Conservation (phyloP, 1,140 invertebrate species). For the Drosophila lini region DNA sequence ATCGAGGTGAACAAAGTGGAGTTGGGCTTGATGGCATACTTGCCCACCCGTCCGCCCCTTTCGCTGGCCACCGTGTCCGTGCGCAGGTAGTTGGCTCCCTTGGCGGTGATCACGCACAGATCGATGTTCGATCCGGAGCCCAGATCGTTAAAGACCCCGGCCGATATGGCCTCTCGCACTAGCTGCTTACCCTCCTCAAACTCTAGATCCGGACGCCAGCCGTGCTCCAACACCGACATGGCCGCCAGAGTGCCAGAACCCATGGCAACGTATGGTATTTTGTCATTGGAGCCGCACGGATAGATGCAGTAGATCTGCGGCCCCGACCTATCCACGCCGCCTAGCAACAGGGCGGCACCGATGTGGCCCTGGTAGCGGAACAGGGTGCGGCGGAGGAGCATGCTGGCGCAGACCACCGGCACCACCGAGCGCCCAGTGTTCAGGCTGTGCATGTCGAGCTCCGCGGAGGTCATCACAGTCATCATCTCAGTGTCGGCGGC, state of each 20-base stretch:
- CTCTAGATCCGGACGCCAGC: conserved; percentile 93
- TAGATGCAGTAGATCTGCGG: conserved; percentile 95
- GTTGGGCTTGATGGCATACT: conserved; percentile 66
- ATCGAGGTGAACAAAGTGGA: conserved; percentile 68
- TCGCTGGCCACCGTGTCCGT: conserved; percentile 95
- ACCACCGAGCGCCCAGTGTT: conserved; percentile 93
- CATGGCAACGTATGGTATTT: conserved; percentile 96
- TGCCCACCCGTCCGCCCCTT: conserved; percentile 87
- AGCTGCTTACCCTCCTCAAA: conserved; percentile 95
- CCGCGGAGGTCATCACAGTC: conserved; percentile 93
- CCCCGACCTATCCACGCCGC: conserved; percentile 93
- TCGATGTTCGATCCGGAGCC: conserved; percentile 98
- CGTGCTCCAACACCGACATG: conserved; percentile 97
- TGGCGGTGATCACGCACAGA: conserved; percentile 95
- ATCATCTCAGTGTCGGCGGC: conserved; percentile 98
- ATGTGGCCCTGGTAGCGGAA: conserved; percentile 98
- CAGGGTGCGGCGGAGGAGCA: conserved; percentile 95
- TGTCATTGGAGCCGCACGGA: conserved; percentile 97
- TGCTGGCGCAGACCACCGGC: conserved; percentile 94
- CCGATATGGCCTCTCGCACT: conserved; percentile 96
- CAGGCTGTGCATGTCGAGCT: conserved; percentile 95
- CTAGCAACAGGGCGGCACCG: conserved; percentile 96
- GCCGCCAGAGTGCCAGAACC: conserved; percentile 99
- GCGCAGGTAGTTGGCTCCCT: conserved; percentile 90
- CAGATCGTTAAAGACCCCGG: conserved; percentile 98